These are phyloP conservation scores for Pseudotriccus pelzelni DNA, from an alignment of 2,797 vertebrate species.

Conservation along the genomic window DNA sequence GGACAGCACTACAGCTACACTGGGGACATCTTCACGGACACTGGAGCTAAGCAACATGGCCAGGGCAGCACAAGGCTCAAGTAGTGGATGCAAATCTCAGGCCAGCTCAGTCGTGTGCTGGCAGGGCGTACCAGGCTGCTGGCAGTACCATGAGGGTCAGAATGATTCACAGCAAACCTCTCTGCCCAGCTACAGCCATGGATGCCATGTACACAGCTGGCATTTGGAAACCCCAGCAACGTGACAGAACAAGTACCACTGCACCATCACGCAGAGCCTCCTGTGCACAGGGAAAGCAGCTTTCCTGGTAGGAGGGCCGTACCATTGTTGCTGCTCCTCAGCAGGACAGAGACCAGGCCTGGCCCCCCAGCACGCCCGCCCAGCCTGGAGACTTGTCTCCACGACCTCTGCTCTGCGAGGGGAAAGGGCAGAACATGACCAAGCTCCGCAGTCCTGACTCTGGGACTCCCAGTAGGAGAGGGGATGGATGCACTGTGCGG, in stretches of 20 bases:
- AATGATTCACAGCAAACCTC: rapidly evolving
- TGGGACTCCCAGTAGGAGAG: not conserved
- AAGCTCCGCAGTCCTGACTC: not conserved
- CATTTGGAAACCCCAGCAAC: not conserved
- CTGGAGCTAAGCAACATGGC: not conserved
- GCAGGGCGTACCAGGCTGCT: rapidly evolving
- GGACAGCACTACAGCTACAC: not conserved
- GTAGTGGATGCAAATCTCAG: not conserved
- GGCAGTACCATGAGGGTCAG: not conserved
- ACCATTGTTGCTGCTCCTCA: not conserved
- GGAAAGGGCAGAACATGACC: not conserved
- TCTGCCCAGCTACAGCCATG: not conserved
- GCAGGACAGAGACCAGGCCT: not conserved
- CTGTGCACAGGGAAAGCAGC: not conserved
- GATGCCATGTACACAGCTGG: not conserved
- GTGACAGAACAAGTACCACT: not conserved
- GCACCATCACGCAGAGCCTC: not conserved
- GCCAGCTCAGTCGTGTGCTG: not conserved
- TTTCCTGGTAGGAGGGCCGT: not conserved
- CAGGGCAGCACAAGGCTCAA: not conserved
- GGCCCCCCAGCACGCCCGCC: not conserved
- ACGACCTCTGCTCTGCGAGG: not conserved
- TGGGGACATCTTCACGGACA: not conserved
- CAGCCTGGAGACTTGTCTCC: not conserved
- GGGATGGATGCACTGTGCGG: not conserved